Percentiles rank a stretch among this genome's conserved stretches.
Evolutionary conservation across 2,888 invertebrate species (phyloP).

Genomic region (Dryadula phaetusa): DNA sequence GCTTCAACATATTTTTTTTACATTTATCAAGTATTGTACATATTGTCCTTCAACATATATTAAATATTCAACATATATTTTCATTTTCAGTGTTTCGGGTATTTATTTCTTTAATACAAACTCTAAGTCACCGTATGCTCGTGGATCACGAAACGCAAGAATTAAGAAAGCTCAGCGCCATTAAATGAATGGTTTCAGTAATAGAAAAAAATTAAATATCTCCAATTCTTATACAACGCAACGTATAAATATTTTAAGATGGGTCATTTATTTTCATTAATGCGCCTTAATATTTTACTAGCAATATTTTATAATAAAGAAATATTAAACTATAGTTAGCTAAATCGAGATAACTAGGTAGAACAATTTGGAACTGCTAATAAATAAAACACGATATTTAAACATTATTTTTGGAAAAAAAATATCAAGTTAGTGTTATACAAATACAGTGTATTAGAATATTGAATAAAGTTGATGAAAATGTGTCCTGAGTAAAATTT

Average conservation of each 20-base stretch:
- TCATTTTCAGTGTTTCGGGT: conserved; percentile 74
- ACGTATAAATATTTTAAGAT: not conserved
- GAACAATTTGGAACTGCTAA: not conserved
- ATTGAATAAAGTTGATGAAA: no score
- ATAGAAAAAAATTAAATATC: not conserved
- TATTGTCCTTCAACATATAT: no score
- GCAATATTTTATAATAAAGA: no score
- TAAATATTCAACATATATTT: no score
- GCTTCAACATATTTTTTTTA: no score
- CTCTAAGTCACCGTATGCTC: conserved; percentile 68
- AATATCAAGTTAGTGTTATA: not conserved
- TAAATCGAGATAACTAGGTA: not conserved
- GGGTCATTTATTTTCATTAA: not conserved
- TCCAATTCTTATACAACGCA: not conserved
- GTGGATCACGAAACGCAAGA: conserved; percentile 56
- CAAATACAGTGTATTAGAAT: no score
- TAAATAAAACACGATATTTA: not conserved
- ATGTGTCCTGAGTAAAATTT: no score
- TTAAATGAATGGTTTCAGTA: not conserved
- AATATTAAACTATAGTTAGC: no score
- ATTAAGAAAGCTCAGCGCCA: not conserved
- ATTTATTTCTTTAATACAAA: conserved; percentile 80
- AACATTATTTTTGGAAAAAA: not conserved
- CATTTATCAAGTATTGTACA: no score
- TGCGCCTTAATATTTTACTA: not conserved